phyloP scores from a whole-genome alignment of 2,888 invertebrate genomes.

The Ischnus inquisitorius region DNA sequence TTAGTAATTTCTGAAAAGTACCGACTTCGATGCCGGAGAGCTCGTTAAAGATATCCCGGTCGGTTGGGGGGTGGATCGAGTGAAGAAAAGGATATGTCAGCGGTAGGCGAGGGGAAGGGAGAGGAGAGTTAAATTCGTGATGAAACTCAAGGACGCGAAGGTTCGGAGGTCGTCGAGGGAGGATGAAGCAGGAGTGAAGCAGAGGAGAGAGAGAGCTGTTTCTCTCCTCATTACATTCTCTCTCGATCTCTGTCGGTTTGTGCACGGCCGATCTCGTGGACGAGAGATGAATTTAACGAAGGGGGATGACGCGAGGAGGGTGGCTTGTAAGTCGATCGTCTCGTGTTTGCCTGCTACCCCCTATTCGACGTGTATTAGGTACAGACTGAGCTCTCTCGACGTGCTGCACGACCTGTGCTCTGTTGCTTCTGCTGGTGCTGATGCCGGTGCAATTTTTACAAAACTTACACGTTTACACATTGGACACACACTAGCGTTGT shows the following conservation, averaged over 20 bases:
- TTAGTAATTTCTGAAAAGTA: constrained; percentile 11
- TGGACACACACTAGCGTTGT: constrained; percentile 16
- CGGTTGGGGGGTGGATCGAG: constrained; percentile 19
- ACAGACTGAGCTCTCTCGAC: constrained; percentile 38
- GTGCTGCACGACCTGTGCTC: constrained; percentile 32
- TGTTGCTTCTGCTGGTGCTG: constrained; percentile 36
- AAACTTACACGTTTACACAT: constrained; percentile 57
- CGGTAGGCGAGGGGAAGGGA: not conserved
- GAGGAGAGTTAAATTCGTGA: constrained; percentile 33
- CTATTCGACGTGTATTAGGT: constrained; percentile 18
- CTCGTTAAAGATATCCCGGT: constrained; percentile 16
- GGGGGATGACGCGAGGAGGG: constrained; percentile 36
- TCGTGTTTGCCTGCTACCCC: constrained; percentile 35
- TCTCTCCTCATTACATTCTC: not conserved
- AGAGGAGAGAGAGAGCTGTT: constrained; percentile 11
- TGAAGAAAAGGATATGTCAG: not conserved
- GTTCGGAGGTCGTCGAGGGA: constrained; percentile 18
- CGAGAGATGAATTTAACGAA: constrained; percentile 47
- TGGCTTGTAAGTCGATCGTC: constrained; percentile 54
- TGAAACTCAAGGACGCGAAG: constrained; percentile 29
- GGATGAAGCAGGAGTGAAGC: not conserved
- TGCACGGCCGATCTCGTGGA: constrained; percentile 33
- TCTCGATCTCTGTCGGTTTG: constrained; percentile 3
- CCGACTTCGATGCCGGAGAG: constrained; percentile 19
- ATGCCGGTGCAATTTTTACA: constrained; percentile 53